Evolutionary conservation across 2,888 invertebrate genomes (phyloP), one percentile per base, ranked within the genome.

Genomic region (Lepidonotus clava): DNA sequence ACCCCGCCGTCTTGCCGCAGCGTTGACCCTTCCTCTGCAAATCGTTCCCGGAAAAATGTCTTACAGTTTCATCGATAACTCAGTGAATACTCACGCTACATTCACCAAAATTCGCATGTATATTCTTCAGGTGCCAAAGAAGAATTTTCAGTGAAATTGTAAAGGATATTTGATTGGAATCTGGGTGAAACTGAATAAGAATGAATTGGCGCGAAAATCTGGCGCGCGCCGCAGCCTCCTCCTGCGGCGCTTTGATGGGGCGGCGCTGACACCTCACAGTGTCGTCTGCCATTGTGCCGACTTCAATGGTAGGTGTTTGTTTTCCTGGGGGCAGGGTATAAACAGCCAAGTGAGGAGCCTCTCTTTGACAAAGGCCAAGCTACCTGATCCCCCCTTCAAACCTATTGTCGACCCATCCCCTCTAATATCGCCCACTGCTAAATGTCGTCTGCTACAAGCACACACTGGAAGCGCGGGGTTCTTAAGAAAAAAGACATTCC

Each of bases 261-360:
- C 71, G n/a, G 24, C 71, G n/a, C 36, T 71, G 71, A 71, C 71
- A 71, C 71, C 71, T 71, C 38, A 34, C 71, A 36, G 24, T 71
- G 71, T 71, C 71, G 71, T 71, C 71, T 71, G 71, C 71, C 36
- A 71, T 71, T 71, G 71, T 71, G 36, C 36, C 5, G 80, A 32
- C 1, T 24, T 80, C 46, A 80, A 80, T 80, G 18, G 80, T 41
- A 46, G 80, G 80, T 80, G 51, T 80, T 80, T 80, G 80, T 80
- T 80, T 41, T 80, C 80, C 80, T 80, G 1, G 24, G 28, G 80
- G 80, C 46, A 41, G 28, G 28, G 41, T 80, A 46, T 80, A 80
- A 80, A 80, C 80, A 80, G 46, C 80, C 41, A 80, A 80, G 80
- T 46, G 41, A n/a, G 32, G 46, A 46, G 24, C 80, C 32, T 18